Conservation (phyloP, 2,113 vertebrate genomes). For the Pachycephala philippinensis region DNA sequence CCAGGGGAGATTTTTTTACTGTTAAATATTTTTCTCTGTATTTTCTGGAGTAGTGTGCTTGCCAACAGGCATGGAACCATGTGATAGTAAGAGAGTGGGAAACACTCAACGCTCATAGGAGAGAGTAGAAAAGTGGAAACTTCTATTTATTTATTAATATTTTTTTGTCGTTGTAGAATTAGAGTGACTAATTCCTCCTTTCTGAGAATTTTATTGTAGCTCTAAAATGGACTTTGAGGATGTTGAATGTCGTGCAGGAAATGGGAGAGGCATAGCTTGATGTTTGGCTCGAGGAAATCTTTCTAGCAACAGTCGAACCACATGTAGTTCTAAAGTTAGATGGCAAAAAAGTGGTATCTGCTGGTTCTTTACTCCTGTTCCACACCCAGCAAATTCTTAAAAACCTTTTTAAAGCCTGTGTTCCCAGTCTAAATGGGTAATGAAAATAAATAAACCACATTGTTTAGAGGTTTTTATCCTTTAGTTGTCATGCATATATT, state of each 20-base stretch:
- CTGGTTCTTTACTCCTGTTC: not conserved
- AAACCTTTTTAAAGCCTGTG: not conserved
- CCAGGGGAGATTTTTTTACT: not conserved
- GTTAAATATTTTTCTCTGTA: not conserved
- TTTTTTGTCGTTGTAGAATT: not conserved
- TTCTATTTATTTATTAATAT: not conserved
- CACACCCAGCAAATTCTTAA: not conserved
- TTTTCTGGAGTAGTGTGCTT: not conserved
- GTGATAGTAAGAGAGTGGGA: not conserved
- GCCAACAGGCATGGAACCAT: not conserved
- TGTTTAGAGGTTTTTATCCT: not conserved
- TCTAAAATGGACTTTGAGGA: not conserved
- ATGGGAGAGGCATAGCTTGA: not conserved
- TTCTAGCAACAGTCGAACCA: not conserved
- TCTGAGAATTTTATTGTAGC: not conserved
- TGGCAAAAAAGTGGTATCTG: not conserved
- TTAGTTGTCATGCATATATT: not conserved
- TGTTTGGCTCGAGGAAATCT: not conserved
- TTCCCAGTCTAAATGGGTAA: not conserved
- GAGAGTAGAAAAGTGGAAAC: not conserved
- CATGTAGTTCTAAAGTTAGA: not conserved
- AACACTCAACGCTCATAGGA: not conserved
- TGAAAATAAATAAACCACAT: not conserved
- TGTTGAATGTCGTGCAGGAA: not conserved
- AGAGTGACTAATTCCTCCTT: not conserved